Evolutionary conservation across 2,113 vertebrate genomes (phyloP).

Genomic region (Phrynosoma blainvillii): DNA sequence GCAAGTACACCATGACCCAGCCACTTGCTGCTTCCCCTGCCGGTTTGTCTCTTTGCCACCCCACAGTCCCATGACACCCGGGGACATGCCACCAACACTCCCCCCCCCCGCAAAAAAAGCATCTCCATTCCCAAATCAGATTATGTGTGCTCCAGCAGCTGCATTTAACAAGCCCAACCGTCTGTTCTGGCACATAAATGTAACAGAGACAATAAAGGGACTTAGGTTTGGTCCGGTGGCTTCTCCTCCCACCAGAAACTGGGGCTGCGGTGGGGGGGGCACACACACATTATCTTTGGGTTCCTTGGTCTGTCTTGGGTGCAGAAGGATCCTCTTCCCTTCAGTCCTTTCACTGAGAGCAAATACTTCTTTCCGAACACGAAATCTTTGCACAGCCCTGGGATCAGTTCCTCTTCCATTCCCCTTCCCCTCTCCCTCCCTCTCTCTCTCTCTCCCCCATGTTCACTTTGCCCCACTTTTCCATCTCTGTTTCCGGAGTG

Average conservation of each 20-base stretch:
- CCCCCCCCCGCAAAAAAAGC: not conserved
- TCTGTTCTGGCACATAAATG: not conserved
- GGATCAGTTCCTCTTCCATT: no score
- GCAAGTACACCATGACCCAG: not conserved
- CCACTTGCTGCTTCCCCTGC: not conserved
- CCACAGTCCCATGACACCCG: fast-evolving
- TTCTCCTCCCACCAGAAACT: not conserved
- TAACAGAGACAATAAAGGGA: not conserved
- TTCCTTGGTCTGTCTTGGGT: no score
- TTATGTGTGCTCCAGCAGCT: not conserved
- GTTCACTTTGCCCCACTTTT: no score
- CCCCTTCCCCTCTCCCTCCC: no score
- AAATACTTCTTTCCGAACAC: no score
- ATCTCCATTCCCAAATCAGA: not conserved
- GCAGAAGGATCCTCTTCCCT: no score
- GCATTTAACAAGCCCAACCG: not conserved
- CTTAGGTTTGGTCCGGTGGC: not conserved
- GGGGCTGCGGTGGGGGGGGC: not conserved
- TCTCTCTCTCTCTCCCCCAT: no score
- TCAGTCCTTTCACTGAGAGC: no score
- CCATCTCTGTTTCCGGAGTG: no score
- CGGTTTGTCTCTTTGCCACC: fast-evolving
- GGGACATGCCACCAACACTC: not conserved
- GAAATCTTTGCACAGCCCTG: no score
- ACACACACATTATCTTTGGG: no score